Percentiles rank a stretch among this genome's conserved stretches.
These are phyloP conservation scores for Gobio gobio DNA, from an alignment of 2,113 vertebrate species.

Conservation along the genomic window DNA sequence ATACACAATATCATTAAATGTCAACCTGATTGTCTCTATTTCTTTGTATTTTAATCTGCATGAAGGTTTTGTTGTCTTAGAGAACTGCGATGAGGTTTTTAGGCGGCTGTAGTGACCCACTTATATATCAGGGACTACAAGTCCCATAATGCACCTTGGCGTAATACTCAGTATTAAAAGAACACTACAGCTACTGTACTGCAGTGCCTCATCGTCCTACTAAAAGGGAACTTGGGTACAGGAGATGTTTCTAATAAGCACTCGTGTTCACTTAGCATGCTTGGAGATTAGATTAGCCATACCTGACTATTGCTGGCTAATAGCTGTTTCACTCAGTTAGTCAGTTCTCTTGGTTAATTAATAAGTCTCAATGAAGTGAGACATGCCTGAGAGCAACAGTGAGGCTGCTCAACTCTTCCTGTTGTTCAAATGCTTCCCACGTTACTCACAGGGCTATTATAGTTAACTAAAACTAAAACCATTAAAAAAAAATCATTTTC, in stretches of 20 bases:
- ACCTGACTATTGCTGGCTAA: conserved; percentile 1
- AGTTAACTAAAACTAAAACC: background rate
- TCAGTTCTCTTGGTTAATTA: conserved; percentile 14
- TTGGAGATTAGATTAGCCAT: background rate
- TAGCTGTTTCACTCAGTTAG: conserved; percentile 19
- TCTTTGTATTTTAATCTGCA: conserved; percentile 7
- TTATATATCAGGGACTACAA: conserved; percentile 33
- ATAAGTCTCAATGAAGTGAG: background rate
- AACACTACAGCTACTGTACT: background rate
- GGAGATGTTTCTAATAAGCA: background rate
- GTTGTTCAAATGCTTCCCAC: background rate
- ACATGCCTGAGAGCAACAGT: background rate
- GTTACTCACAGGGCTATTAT: background rate
- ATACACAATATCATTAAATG: background rate
- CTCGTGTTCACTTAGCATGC: conserved; percentile 17
- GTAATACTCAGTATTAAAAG: background rate
- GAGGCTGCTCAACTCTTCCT: background rate
- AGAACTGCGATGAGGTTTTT: conserved; percentile 8
- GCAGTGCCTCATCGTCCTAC: background rate
- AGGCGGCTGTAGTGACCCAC: conserved; percentile 40
- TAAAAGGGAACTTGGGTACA: background rate
- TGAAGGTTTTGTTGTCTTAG: conserved; percentile 18
- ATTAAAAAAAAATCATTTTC: background rate
- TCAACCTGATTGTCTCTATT: conserved; percentile 2
- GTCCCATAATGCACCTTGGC: conserved; percentile 24